These are phyloP conservation scores for Leptinotarsa defecta DNA, from an alignment of 1,140 invertebrate species.

Conservation along the genomic window DNA sequence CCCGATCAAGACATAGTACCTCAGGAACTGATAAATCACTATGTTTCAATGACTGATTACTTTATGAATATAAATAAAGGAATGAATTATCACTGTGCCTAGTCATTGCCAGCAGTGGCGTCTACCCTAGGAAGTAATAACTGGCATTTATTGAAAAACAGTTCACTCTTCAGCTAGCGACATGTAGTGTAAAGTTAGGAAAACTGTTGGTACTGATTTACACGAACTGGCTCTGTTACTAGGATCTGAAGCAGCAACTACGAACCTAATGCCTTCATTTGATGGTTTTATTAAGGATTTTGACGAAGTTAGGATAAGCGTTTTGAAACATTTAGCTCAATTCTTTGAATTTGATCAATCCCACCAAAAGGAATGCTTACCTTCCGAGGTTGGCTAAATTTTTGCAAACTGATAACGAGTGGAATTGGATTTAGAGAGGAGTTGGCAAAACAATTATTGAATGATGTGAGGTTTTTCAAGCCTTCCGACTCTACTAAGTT, in stretches of 20 bases:
- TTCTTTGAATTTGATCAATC: constrained; percentile 70
- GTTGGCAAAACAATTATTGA: constrained; percentile 70
- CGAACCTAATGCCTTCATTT: constrained; percentile 76
- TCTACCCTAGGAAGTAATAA: constrained; percentile 71
- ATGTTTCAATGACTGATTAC: too few species aligned
- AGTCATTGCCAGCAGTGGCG: constrained; percentile 78
- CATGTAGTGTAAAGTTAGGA: constrained; percentile 64
- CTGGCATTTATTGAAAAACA: constrained; percentile 71
- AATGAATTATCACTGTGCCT: constrained; percentile 76
- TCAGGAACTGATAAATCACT: too few species aligned
- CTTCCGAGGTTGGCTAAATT: constrained; percentile 70
- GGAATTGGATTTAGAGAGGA: constrained; percentile 80
- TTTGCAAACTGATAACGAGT: constrained; percentile 71
- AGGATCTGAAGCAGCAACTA: constrained; percentile 71
- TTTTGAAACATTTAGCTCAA: constrained; percentile 72
- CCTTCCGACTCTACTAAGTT: constrained; percentile 65
- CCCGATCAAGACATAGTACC: too few species aligned
- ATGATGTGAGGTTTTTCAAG: constrained; percentile 66
- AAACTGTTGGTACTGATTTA: constrained; percentile 77
- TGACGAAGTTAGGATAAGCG: constrained; percentile 70
- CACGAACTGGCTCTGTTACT: constrained; percentile 79
- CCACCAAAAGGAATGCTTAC: constrained; percentile 64
- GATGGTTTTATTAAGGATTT: constrained; percentile 78
- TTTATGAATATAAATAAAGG: constrained; percentile 65
- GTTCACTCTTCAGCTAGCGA: constrained; percentile 69